Evolutionary conservation across 2,888 invertebrate genomes (phyloP), one percentile per base, ranked within the genome.

Genomic region (Pseudeuparius sepicola): DNA sequence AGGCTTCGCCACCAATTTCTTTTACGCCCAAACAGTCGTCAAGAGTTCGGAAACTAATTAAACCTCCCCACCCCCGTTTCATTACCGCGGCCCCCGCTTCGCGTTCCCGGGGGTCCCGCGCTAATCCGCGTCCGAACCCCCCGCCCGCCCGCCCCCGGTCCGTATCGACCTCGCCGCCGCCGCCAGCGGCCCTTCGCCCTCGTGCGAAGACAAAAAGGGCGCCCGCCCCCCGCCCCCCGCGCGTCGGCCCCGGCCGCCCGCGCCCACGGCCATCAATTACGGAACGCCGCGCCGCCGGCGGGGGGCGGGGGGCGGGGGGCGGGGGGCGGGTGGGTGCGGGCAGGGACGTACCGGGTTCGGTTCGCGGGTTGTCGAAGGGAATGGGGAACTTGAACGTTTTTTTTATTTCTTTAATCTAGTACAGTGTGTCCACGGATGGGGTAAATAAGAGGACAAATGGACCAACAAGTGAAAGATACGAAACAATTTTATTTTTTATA

Each of bases 181-280:
- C 37, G 26, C 29, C 36, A 3, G 6, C 24, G 24, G 29, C 17
- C 37, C 20, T 32, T 23, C 13, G 14, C 12, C n/a, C 25, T 31
- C 27, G 18, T 35, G 34, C 38, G 31, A 34, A n/a, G n/a, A n/a
- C n/a, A n/a, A n/a, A n/a, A n/a, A n/a, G 37, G 35, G 37, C 37
- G 37, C 34, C 37, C 38, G 37, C 37, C 37, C 41, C 41, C 38
- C 41, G 41, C 41, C 37, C 41, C 37, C 38, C 30, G 30, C 38
- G 41, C 37, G 41, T 41, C 37, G 37, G 41, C 38, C 37, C 37
- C 41, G 41, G 32, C 31, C 38, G 12, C 36, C 35, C 20, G 18
- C 36, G 12, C 36, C 14, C 3, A 15, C n/a, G 16, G 24, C n/a
- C n/a, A n/a, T n/a, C n/a, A n/a, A n/a, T n/a, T n/a, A n/a, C n/a